Conservation (phyloP, 2,797 vertebrate genomes). For the Stomatorhinus walkeri region DNA sequence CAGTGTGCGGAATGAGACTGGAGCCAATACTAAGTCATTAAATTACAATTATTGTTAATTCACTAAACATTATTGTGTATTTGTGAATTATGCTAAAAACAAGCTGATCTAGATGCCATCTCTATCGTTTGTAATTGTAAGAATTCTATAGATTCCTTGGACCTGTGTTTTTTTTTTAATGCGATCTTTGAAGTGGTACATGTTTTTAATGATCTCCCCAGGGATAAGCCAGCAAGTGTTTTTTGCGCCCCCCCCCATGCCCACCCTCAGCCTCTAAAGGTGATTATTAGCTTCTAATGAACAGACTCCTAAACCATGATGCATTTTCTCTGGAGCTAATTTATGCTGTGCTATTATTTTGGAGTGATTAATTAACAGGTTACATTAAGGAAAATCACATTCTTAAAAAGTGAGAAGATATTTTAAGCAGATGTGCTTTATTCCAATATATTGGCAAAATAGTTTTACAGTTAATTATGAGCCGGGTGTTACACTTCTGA, state of each 20-base stretch:
- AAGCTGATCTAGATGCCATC: background rate
- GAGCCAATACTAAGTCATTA: background rate
- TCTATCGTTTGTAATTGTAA: background rate
- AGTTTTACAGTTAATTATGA: background rate
- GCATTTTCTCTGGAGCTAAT: conserved; percentile 14
- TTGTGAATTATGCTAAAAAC: background rate
- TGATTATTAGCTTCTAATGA: conserved; percentile 19
- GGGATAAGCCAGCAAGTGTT: conserved; percentile 11
- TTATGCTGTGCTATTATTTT: conserved; percentile 15
- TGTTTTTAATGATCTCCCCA: conserved; percentile 19
- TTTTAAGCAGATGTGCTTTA: background rate
- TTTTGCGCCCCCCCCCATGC: background rate
- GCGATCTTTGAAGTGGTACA: conserved; percentile 12
- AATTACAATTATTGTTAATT: conserved; percentile 5
- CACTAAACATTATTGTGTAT: background rate
- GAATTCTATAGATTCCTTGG: background rate
- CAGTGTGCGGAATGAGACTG: background rate
- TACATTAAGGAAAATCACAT: background rate
- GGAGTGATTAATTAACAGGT: conserved; percentile 10
- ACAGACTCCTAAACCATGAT: conserved; percentile 11
- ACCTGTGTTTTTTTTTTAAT: conserved; percentile 17
- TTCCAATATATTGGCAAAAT: background rate
- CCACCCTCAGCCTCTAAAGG: background rate
- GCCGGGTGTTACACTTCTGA: background rate
- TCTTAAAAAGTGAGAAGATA: background rate